Percentiles rank a stretch among this genome's conserved stretches.
phyloP scores from a whole-genome alignment of 2,113 vertebrate genomes.

The Rousettus leschenaultii region DNA sequence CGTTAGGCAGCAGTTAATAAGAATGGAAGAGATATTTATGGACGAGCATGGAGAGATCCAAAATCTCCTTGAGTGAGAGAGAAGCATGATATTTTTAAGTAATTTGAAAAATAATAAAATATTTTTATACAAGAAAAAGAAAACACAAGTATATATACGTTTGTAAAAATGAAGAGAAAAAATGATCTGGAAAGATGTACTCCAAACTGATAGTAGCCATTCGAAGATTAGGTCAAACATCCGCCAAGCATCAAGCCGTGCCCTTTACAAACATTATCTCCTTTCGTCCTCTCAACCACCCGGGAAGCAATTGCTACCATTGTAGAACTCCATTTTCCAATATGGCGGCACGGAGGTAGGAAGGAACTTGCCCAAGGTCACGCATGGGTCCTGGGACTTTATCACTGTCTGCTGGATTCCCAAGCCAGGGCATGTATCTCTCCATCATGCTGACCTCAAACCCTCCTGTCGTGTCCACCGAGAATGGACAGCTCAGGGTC shows the following conservation, averaged over 20 bases:
- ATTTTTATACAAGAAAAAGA: background rate
- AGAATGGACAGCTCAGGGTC: background rate
- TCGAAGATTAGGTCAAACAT: background rate
- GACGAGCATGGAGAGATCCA: background rate
- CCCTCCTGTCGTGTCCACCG: background rate
- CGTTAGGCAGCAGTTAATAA: background rate
- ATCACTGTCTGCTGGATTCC: background rate
- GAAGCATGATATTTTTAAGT: background rate
- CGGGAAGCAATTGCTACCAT: background rate
- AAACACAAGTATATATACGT: background rate
- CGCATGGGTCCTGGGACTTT: background rate
- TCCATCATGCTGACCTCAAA: background rate
- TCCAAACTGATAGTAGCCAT: background rate
- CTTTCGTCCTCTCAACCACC: background rate
- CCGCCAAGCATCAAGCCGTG: too few relatives aligned
- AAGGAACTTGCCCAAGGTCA: background rate
- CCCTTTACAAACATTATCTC: background rate
- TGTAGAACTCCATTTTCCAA: background rate
- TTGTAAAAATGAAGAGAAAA: background rate
- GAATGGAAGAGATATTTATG: background rate
- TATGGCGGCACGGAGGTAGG: rapidly evolving
- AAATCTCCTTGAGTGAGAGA: background rate
- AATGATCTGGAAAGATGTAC: background rate
- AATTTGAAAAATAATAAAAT: background rate
- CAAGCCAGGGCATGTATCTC: background rate